Evolutionary conservation across 2,797 vertebrate species (phyloP).

Genomic region (Buceros bicornis): DNA sequence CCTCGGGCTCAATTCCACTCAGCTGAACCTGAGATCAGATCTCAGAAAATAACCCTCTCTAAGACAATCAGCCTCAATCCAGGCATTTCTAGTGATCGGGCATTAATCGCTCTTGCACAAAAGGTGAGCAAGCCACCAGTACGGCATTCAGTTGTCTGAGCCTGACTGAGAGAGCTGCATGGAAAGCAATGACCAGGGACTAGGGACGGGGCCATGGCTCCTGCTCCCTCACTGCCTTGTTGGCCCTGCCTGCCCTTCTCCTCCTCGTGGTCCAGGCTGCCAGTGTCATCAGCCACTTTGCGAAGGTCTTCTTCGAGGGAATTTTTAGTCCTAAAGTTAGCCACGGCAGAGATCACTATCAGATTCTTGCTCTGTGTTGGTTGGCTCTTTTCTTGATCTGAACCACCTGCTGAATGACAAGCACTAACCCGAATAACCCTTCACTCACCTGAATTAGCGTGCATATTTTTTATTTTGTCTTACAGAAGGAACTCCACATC

Average conservation of each 20-base stretch:
- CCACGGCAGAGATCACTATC: background rate
- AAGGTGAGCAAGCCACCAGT: accelerated
- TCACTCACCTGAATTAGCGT: background rate
- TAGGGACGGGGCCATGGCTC: background rate
- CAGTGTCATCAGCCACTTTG: background rate
- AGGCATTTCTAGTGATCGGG: background rate
- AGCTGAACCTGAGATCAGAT: slow-evolving; percentile 12
- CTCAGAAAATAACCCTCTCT: background rate
- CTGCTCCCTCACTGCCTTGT: accelerated
- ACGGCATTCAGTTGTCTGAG: background rate
- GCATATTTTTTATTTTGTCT: background rate
- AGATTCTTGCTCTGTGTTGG: background rate
- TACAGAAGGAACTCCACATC: background rate
- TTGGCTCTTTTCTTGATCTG: background rate
- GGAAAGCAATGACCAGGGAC: accelerated
- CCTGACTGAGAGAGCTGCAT: background rate
- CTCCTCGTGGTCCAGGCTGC: background rate
- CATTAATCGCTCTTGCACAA: background rate
- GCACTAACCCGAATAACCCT: background rate
- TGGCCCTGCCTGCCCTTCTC: background rate
- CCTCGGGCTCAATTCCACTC: background rate
- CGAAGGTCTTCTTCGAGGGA: background rate
- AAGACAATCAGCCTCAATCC: background rate
- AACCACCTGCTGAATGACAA: background rate
- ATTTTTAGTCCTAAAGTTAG: background rate